Conservation (phyloP, 2,113 vertebrate species). For the Cisticola juncidis region DNA sequence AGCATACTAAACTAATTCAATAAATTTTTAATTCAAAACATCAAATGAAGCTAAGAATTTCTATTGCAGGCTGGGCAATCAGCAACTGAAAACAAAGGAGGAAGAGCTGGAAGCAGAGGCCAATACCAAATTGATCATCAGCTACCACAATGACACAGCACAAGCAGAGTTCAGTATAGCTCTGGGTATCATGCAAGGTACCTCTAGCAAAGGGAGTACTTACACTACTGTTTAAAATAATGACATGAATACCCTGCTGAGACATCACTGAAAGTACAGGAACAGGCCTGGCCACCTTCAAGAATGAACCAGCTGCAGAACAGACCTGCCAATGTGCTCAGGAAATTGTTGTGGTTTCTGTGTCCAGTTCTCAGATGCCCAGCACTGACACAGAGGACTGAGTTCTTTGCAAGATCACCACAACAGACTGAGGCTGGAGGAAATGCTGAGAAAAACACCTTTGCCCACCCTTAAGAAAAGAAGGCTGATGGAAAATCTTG, state of each 20-base stretch:
- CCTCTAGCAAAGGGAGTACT: neutral
- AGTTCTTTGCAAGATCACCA: neutral
- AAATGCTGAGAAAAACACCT: neutral
- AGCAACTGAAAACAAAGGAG: neutral
- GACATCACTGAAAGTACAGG: neutral
- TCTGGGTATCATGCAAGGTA: neutral
- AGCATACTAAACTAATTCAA: neutral
- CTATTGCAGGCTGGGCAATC: neutral
- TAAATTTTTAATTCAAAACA: neutral
- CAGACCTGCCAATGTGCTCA: neutral
- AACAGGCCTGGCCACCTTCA: neutral
- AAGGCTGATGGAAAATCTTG: neutral
- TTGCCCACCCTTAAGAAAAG: neutral
- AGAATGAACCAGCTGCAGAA: neutral
- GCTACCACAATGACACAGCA: rapidly evolving
- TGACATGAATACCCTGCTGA: neutral
- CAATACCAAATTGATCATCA: neutral
- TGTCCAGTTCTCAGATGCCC: neutral
- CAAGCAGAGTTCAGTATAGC: neutral
- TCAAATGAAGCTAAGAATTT: neutral
- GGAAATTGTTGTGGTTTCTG: neutral
- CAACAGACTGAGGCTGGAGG: neutral
- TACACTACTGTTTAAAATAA: neutral
- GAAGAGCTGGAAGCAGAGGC: neutral
- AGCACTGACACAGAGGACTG: rapidly evolving